Conservation (phyloP, 1,140 invertebrate genomes). For the Trinorchestia longiramus region DNA sequence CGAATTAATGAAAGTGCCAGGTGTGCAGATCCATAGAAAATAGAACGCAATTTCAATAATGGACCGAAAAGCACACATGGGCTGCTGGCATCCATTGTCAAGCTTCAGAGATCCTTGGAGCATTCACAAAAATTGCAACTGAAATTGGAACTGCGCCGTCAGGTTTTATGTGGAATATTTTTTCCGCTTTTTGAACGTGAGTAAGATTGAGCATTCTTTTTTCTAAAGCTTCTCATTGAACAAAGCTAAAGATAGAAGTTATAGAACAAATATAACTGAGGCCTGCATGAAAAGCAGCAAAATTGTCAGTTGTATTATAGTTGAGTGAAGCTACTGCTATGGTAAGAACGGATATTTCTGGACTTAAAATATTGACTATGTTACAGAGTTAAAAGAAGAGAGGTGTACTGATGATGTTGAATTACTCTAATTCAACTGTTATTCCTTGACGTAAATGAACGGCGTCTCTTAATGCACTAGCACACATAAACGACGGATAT, state of each 20-base stretch:
- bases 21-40: background rate
- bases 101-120: background rate
- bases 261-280: background rate
- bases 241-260: background rate
- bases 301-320: no score
- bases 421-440: background rate
- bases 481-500: background rate
- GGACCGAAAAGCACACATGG: background rate
- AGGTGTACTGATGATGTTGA: background rate
- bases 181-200: background rate
- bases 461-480: background rate
- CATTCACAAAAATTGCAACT: background rate
- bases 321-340: no score
- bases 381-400: background rate
- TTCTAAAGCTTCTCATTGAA: background rate
- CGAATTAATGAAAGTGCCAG: background rate
- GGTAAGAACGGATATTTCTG: no score
- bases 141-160: background rate
- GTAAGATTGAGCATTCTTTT: background rate
- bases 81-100: background rate
- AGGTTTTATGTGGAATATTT: background rate
- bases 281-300: background rate
- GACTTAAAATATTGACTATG: no score
- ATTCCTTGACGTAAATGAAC: background rate
- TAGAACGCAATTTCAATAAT: conserved; percentile 2